Percentiles rank a stretch among this genome's conserved stretches.
phyloP scores from a whole-genome alignment of 2,113 vertebrate species.

The Emydocephalus ijimae region DNA sequence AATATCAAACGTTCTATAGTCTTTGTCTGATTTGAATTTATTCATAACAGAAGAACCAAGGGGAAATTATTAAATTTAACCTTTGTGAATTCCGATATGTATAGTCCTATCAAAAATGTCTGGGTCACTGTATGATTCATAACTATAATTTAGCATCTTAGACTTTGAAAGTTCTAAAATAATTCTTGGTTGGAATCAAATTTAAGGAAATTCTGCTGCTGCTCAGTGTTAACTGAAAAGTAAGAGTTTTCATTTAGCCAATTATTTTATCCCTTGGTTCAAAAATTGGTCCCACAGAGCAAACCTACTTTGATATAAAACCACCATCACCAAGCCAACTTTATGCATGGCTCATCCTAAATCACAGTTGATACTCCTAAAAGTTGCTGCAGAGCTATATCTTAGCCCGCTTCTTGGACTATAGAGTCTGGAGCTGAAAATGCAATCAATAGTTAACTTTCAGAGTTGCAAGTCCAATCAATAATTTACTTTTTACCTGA shows the following conservation, averaged over 20 bases:
- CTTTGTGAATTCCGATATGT: neutral
- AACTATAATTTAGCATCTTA: neutral
- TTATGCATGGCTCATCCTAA: neutral
- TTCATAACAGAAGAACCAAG: neutral
- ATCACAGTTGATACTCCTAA: neutral
- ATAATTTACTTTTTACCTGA: neutral
- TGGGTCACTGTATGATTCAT: neutral
- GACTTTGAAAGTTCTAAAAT: neutral
- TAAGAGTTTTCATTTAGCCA: neutral
- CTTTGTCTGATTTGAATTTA: neutral
- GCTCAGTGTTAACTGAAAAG: neutral
- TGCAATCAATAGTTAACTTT: neutral
- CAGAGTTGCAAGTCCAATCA: neutral
- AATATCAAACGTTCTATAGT: neutral
- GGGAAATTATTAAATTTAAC: neutral
- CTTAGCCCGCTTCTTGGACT: neutral
- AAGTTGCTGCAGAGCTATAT: neutral
- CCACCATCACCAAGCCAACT: neutral
- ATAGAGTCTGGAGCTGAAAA: neutral
- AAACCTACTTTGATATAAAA: neutral
- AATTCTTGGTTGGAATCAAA: neutral
- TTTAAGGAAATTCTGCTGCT: neutral
- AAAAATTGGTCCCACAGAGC: neutral
- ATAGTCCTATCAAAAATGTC: neutral
- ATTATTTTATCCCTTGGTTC: neutral